Base-by-base conservation (phyloP, 2,113 vertebrate species). In the Gasterosteus nipponicus region DNA sequence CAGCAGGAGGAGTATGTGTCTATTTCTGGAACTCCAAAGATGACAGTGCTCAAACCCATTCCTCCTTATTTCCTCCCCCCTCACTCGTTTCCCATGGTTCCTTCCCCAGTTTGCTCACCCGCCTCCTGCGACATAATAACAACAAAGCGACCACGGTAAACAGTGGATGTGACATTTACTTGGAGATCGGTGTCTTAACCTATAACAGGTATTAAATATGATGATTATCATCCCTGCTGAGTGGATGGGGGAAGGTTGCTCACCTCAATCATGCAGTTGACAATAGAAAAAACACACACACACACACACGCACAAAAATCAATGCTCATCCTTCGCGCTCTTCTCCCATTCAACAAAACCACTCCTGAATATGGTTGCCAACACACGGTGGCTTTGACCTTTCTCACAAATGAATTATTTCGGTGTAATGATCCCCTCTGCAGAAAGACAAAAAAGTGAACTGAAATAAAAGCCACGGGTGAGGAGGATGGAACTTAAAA, bases 341-440 rank as follows among this genome's bases (percentile, higher is more conserved):
- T 51, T 44, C 63, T 46, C 68, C 22, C 62, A 35, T 65, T 80
- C 74, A 51, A 51, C 63, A 58, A 70, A 77, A 49, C 65, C 66
- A 63, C 71, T 86, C 63, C 75, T 69, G 69, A 85, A 75, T 92
- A 85, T 84, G 77, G 75, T 76, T 81, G 77, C 81, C 84, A 90
- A 78, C 80, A 89, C 86, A 85, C 90, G 91, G 86, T 79, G 78
- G 46, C 70, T 77, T 74, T 93, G 92, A 93, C 91, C 91, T 94
- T 94, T 92, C 84, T 75, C 80, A 72, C 89, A 89, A 92, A 92
- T 92, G 75, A 92, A 92, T 92, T 86, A 92, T 93, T 93, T 93
- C 73, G 69, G 85, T 93, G 90, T 93, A 93, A 93, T 93, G 84
- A 92, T 92, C 88, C 81, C 59, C 79, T 89, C 77, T 90, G 86